Conservation (phyloP, 2,797 vertebrate genomes). For the Channa striata region DNA sequence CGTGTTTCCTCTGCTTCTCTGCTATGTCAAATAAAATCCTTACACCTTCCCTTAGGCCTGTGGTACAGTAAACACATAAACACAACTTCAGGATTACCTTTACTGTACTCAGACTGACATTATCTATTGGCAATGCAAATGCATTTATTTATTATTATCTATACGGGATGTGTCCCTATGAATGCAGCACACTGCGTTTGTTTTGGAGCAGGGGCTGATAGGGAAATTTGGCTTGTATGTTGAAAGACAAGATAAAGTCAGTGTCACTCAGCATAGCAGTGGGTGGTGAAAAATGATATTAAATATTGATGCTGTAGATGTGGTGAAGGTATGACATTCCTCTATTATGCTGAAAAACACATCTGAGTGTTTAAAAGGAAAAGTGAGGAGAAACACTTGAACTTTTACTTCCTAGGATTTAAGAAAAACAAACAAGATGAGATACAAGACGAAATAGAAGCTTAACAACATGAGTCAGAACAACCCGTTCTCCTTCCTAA, state of each 20-base stretch:
- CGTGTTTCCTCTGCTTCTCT: neutral
- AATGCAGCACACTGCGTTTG: constrained; percentile 45
- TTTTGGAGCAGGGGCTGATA: constrained; percentile 32
- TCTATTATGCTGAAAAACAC: constrained; percentile 9
- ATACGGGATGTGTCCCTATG: constrained; percentile 33
- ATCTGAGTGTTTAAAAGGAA: constrained; percentile 28
- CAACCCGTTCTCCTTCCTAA: too few relatives aligned
- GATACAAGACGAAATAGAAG: constrained; percentile 2
- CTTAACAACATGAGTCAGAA: constrained; percentile 18
- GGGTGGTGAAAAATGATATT: constrained; percentile 41
- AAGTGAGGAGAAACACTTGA: constrained; percentile 21
- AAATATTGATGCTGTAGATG: constrained; percentile 28
- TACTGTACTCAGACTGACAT: neutral
- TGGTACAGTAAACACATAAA: constrained; percentile 19
- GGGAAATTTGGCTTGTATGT: constrained; percentile 39
- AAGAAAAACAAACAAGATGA: constrained; percentile 36
- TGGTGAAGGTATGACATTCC: constrained; percentile 26
- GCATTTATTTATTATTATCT: constrained; percentile 9
- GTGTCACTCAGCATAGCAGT: constrained; percentile 28
- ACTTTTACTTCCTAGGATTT: constrained; percentile 28
- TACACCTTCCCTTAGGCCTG: constrained; percentile 6
- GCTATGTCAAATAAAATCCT: constrained; percentile 1
- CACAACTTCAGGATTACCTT: neutral
- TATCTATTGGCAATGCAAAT: neutral
- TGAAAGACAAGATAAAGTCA: constrained; percentile 43